Conservation (phyloP, 1,140 invertebrate genomes). For the Panulirus ornatus region DNA sequence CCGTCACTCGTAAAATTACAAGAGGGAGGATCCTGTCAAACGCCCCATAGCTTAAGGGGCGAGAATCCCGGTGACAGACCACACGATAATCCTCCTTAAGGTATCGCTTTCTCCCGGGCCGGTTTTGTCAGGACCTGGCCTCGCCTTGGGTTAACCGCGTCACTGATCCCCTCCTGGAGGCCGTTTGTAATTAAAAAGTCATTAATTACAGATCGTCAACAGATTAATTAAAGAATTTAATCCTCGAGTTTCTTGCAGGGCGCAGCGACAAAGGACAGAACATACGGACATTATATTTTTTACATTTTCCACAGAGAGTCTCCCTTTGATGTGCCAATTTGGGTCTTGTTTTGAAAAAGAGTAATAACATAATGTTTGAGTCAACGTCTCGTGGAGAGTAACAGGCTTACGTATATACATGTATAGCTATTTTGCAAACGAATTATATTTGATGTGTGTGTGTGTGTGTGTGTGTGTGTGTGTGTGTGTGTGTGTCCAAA, state of each 20-base stretch:
- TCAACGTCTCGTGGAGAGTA: too few relatives aligned
- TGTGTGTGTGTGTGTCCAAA: too few relatives aligned
- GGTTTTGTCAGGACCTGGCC: not conserved
- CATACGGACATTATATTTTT: constrained; percentile 1
- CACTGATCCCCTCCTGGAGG: constrained; percentile 49
- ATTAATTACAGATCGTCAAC: constrained; percentile 71
- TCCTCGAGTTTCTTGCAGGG: constrained; percentile 53
- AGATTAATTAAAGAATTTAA: constrained; percentile 72
- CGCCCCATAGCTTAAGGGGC: not conserved
- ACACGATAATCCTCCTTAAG: constrained; percentile 3
- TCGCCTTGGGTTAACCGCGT: constrained; percentile 52
- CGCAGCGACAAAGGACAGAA: constrained; percentile 24
- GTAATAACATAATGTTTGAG: constrained; percentile 19
- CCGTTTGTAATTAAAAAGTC: constrained; percentile 68
- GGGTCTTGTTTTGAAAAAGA: not conserved
- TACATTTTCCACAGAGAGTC: not conserved
- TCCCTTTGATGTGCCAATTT: constrained; percentile 1
- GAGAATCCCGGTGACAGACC: not conserved
- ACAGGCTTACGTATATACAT: too few relatives aligned
- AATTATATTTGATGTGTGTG: too few relatives aligned
- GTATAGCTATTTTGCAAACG: too few relatives aligned
- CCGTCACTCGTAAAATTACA: constrained; percentile 71
- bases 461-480: too few relatives aligned
- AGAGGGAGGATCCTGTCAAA: constrained; percentile 29
- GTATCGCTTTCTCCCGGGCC: not conserved